A percentile compares a stretch with the other conserved stretches of the same genome.
Evolutionary conservation across 2,797 vertebrate genomes (phyloP).

Genomic region (Argentina silus): DNA sequence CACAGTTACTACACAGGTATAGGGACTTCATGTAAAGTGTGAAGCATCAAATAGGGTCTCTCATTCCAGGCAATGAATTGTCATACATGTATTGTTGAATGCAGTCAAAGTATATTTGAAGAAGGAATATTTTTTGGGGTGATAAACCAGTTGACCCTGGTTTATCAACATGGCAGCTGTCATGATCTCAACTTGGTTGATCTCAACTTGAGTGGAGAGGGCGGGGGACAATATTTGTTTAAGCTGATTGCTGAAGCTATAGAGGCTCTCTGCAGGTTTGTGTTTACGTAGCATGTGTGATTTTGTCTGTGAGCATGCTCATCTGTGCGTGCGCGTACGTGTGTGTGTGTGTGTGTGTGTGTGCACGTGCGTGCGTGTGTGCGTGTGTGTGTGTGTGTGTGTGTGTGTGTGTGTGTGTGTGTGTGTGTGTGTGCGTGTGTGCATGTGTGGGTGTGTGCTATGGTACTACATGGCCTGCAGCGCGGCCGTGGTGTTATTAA

Average conservation of each 20-base stretch:
- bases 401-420: neutral
- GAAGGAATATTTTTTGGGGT: slow-evolving; percentile 41
- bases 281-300: slow-evolving; percentile 31
- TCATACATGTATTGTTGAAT: slow-evolving; percentile 66
- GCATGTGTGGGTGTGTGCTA: slow-evolving; percentile 1
- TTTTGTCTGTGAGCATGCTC: slow-evolving; percentile 32
- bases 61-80: slow-evolving; percentile 44
- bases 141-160: slow-evolving; percentile 70
- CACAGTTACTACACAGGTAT: no score
- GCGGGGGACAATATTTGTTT: slow-evolving; percentile 67
- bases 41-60: slow-evolving; percentile 29
- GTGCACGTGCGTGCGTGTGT: neutral
- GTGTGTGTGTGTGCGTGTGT: slow-evolving; percentile 26
- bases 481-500: slow-evolving; percentile 68
- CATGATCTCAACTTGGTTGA: slow-evolving; percentile 66
- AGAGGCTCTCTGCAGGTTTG: slow-evolving; percentile 42
- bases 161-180: slow-evolving; percentile 65
- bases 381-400: neutral
- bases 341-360: slow-evolving; percentile 8
- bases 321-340: slow-evolving; percentile 3
- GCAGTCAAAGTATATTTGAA: slow-evolving; percentile 35
- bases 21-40: no score
- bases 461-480: slow-evolving; percentile 53
- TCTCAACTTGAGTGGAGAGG: slow-evolving; percentile 48
- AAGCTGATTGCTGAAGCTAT: slow-evolving; percentile 67